Evolutionary conservation across 2,113 vertebrate genomes (phyloP).

Genomic region (Rissa tridactyla): DNA sequence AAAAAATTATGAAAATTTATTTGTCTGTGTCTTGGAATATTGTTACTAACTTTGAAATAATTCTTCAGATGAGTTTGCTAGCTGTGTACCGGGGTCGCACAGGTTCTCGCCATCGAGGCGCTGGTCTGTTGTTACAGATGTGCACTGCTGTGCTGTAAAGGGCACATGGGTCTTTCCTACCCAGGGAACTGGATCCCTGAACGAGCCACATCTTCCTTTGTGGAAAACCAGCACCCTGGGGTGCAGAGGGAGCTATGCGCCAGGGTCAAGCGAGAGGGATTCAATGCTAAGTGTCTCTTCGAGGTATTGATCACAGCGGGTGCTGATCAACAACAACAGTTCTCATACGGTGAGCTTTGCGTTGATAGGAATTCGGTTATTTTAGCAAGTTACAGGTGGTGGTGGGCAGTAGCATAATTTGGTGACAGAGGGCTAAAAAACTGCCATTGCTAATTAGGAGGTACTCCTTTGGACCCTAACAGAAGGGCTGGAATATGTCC

Average conservation of each 20-base stretch:
- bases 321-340: not conserved
- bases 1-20: not conserved
- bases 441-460: not conserved
- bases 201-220: not conserved
- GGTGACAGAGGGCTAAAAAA: not conserved
- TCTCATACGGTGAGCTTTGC: accelerated
- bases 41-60: not conserved
- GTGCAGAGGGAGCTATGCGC: not conserved
- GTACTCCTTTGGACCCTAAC: accelerated
- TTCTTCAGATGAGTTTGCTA: not conserved
- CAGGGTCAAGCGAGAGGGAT: not conserved
- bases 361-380: accelerated
- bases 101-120: accelerated
- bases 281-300: not conserved
- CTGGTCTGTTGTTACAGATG: not conserved
- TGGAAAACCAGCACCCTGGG: not conserved
- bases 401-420: not conserved
- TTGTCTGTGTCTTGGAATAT: not conserved
- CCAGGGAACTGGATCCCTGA: not conserved
- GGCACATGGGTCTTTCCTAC: not conserved
- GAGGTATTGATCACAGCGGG: not conserved
- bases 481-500: not conserved
- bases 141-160: not conserved
- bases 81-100: not conserved
- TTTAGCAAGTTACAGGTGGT: not conserved